Conservation (phyloP, 1,140 invertebrate genomes). For the Drosophila sproati region DNA sequence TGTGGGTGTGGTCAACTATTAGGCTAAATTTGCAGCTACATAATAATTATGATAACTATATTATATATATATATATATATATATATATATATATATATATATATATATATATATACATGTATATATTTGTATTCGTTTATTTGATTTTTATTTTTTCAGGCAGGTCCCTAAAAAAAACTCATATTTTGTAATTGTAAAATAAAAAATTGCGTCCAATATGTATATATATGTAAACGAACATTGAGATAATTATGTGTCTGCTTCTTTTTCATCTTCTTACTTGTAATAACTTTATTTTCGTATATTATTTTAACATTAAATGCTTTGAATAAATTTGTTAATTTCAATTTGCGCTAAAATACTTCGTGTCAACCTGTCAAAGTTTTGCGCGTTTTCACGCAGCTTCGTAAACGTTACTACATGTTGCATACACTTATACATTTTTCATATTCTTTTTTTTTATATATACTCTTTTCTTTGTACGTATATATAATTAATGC, state of each 20-base stretch:
- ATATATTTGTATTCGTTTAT: slow-evolving; percentile 10
- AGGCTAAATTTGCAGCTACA: slow-evolving; percentile 44
- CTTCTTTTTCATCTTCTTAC: slow-evolving; percentile 1
- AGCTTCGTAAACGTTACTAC: slow-evolving; percentile 9
- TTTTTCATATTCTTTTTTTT: background rate
- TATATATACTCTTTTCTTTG: slow-evolving; percentile 12
- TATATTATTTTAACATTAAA: slow-evolving; percentile 61
- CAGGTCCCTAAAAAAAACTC: slow-evolving; percentile 18
- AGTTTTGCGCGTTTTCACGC: slow-evolving; percentile 6
- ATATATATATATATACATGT: background rate
- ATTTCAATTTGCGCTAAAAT: slow-evolving; percentile 46
- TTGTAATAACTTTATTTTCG: background rate
- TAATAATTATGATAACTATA: slow-evolving; percentile 22
- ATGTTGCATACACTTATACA: background rate
- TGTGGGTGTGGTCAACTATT: slow-evolving; percentile 30
- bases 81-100: slow-evolving; percentile 1
- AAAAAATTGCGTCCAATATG: background rate
- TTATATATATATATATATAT: slow-evolving; percentile 13
- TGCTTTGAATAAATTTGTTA: slow-evolving; percentile 65
- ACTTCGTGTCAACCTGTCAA: slow-evolving; percentile 7
- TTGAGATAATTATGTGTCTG: slow-evolving; percentile 2
- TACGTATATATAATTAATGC: slow-evolving; percentile 1
- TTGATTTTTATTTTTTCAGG: slow-evolving; percentile 11
- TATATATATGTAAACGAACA: background rate
- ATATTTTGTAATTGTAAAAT: background rate